Percentiles rank a stretch among this genome's conserved stretches.
Conservation (phyloP, 2,113 vertebrate genomes). For the Alouatta palliata region DNA sequence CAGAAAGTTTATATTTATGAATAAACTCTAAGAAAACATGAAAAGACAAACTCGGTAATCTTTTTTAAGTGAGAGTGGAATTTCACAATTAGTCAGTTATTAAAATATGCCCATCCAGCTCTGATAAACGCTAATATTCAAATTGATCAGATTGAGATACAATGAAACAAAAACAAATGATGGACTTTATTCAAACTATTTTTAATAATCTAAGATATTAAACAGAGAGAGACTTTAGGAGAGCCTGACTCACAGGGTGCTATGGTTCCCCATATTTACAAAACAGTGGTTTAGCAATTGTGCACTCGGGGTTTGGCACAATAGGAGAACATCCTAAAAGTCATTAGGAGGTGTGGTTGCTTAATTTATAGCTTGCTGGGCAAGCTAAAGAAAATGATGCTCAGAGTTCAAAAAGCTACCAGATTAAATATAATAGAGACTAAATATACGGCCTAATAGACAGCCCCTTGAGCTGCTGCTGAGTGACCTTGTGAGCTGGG, state of each 20-base stretch:
- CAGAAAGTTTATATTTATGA: neutral
- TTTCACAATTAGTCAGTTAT: neutral
- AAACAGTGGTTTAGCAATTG: neutral
- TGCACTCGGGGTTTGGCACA: neutral
- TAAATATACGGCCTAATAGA: neutral
- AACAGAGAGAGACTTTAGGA: neutral
- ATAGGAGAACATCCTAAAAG: neutral
- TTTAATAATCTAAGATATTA: neutral
- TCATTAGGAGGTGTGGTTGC: neutral
- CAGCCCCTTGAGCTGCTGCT: neutral
- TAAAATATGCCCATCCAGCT: neutral
- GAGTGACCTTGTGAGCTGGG: neutral
- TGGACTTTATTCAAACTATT: neutral
- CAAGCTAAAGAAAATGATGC: neutral
- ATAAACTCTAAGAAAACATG: neutral
- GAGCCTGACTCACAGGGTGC: neutral
- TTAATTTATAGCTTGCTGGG: slow-evolving; percentile 56
- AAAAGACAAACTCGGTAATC: neutral
- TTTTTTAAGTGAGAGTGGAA: neutral
- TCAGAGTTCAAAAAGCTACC: slow-evolving; percentile 16
- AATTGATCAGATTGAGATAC: neutral
- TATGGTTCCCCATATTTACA: neutral
- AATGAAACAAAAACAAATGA: neutral
- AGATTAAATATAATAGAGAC: neutral
- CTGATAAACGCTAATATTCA: neutral